Conservation (phyloP, 2,888 invertebrate genomes). For the Drosophila antonietae region DNA sequence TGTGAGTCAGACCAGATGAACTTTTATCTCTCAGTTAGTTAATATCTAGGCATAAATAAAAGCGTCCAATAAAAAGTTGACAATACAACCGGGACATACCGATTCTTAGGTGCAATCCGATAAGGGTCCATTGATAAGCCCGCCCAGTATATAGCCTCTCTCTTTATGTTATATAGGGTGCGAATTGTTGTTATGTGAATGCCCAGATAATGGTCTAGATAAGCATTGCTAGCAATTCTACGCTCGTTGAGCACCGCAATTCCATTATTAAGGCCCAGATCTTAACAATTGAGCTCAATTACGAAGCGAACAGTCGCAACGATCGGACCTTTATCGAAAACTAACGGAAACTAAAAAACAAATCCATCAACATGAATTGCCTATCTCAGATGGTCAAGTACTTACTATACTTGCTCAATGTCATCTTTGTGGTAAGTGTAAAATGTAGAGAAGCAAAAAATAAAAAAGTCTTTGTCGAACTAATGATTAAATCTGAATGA, state of each 20-base stretch:
- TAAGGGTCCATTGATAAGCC: conserved; percentile 61
- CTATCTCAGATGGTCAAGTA: conserved; percentile 80
- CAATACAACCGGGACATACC: conserved; percentile 22
- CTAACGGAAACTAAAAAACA: conserved; percentile 12
- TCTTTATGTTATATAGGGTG: conserved; percentile 4
- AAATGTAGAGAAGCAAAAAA: background rate
- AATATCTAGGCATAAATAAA: background rate
- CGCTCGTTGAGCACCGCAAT: conserved; percentile 17
- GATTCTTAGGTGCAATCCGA: conserved; percentile 40
- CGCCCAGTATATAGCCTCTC: background rate
- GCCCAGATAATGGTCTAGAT: conserved; percentile 42
- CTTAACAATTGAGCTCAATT: conserved; percentile 37
- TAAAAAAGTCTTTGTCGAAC: background rate
- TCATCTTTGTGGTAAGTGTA: conserved; percentile 81
- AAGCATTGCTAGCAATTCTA: conserved; percentile 29
- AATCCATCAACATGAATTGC: conserved; percentile 78
- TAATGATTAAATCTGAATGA: background rate
- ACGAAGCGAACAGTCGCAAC: conserved; percentile 40
- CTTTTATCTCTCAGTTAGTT: conserved; percentile 8
- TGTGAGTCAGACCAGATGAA: conserved; percentile 38
- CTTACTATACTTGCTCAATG: conserved; percentile 80
- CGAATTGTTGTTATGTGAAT: conserved; percentile 35
- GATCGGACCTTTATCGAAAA: conserved; percentile 35
- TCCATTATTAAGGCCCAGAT: conserved; percentile 59
- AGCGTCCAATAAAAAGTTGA: conserved; percentile 14